phyloP scores from a whole-genome alignment of 2,113 vertebrate species.

The Xyliphius kryptos region DNA sequence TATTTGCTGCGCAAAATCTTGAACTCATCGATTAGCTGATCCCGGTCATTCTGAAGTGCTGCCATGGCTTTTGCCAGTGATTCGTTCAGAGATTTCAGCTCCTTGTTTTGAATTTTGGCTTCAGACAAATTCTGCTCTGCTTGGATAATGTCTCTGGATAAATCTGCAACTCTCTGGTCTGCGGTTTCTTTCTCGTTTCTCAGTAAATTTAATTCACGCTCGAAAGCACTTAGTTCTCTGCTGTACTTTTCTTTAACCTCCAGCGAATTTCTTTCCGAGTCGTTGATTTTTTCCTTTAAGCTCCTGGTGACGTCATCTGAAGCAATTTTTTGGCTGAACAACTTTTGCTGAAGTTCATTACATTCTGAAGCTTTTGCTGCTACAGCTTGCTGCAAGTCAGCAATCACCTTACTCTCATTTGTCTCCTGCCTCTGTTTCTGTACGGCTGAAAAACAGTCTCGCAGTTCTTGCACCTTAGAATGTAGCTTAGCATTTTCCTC shows the following conservation, averaged over 20 bases:
- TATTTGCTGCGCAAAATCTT: constrained; percentile 66
- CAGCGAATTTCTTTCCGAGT: constrained; percentile 42
- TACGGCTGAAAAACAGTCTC: constrained; percentile 54
- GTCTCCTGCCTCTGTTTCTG: constrained; percentile 56
- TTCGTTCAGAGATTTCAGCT: constrained; percentile 64
- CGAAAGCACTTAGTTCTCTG: constrained; percentile 33
- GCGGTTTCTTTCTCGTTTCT: constrained; percentile 53
- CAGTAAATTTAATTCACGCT: constrained; percentile 47
- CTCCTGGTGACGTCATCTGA: constrained; percentile 46
- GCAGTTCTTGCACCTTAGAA: constrained; percentile 56
- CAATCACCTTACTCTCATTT: constrained; percentile 54
- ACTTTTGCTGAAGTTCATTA: constrained; percentile 56
- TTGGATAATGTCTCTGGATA: constrained; percentile 49
- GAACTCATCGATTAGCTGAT: constrained; percentile 73
- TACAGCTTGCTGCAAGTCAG: constrained; percentile 56
- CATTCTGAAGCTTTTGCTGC: constrained; percentile 58
- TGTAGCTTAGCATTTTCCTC: constrained; percentile 58
- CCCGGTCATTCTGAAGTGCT: constrained; percentile 74
- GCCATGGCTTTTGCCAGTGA: constrained; percentile 77
- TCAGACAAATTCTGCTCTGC: constrained; percentile 54
- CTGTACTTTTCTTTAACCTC: constrained; percentile 53
- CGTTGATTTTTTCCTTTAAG: constrained; percentile 47
- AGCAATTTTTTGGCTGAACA: constrained; percentile 44
- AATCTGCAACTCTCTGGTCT: constrained; percentile 48
- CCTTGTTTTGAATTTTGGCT: constrained; percentile 54